Evolutionary conservation across 2,888 invertebrate species (phyloP).

Genomic region (Hirtodrosophila histrioides): DNA sequence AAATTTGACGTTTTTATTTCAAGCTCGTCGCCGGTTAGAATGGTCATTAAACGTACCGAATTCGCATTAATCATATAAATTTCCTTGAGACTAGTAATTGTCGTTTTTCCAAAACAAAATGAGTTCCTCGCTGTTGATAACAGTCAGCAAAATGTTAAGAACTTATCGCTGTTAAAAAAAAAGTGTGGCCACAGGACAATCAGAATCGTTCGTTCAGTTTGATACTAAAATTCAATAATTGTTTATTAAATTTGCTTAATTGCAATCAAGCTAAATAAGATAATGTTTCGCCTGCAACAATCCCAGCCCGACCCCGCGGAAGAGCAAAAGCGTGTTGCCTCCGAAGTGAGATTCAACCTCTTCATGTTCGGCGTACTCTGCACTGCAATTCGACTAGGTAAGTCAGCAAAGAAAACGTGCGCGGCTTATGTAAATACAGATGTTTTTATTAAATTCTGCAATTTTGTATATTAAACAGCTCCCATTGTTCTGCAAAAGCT

Average conservation of each 20-base stretch:
- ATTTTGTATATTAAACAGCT: constrained; percentile 37
- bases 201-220: background rate
- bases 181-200: too few species aligned
- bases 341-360: constrained; percentile 82
- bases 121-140: too few species aligned
- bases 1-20: too few species aligned
- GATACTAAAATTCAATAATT: background rate
- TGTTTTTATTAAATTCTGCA: constrained; percentile 15
- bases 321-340: constrained; percentile 81
- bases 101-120: too few species aligned
- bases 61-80: too few species aligned
- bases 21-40: too few species aligned
- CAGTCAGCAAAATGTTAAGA: too few species aligned
- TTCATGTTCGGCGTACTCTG: constrained; percentile 79
- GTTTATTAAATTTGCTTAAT: constrained; percentile 4
- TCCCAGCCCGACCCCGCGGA: constrained; percentile 83
- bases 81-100: too few species aligned
- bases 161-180: too few species aligned
- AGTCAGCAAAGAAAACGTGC: constrained; percentile 63
- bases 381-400: constrained; percentile 81
- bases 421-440: constrained; percentile 53
- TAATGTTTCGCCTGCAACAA: constrained; percentile 84
- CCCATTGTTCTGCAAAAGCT: constrained; percentile 59
- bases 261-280: constrained; percentile 26
- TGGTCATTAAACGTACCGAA: too few species aligned